Conservation (phyloP, 2,113 vertebrate species). For the Sylvietta virens region DNA sequence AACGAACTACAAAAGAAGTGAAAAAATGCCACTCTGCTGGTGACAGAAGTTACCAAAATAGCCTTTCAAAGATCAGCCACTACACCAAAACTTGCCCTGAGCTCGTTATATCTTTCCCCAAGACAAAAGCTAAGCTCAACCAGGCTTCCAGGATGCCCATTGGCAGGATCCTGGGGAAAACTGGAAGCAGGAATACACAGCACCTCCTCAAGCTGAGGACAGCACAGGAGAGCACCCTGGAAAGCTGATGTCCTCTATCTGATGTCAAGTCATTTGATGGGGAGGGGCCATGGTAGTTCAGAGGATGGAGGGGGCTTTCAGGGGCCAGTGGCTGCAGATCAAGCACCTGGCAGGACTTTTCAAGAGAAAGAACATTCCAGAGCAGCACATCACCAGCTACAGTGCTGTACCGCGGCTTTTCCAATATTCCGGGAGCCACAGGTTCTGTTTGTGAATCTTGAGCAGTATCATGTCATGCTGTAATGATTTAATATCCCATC, state of each 20-base stretch:
- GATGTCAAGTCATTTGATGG: not conserved
- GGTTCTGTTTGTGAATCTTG: not conserved
- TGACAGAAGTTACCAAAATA: not conserved
- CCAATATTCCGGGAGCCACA: not conserved
- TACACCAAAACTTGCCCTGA: not conserved
- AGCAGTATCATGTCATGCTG: not conserved
- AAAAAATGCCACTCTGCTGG: not conserved
- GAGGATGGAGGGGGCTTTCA: not conserved
- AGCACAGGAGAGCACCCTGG: not conserved
- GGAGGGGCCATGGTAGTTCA: not conserved
- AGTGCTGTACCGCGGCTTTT: not conserved
- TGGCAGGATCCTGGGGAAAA: not conserved
- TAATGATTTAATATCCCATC: not conserved
- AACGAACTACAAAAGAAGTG: not conserved
- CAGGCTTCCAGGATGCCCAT: not conserved
- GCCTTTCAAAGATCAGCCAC: not conserved
- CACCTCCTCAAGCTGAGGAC: not conserved
- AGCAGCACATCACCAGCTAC: not conserved
- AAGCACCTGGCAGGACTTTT: not conserved
- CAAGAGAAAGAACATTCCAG: not conserved
- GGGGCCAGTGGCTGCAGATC: not conserved
- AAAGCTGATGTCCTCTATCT: not conserved
- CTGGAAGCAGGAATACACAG: not conserved
- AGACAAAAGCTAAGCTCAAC: not conserved
- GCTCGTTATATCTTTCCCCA: not conserved